Evolutionary conservation across 2,888 invertebrate genomes (phyloP), one percentile per base, ranked within the genome.

Genomic region (Aethes cnicana): DNA sequence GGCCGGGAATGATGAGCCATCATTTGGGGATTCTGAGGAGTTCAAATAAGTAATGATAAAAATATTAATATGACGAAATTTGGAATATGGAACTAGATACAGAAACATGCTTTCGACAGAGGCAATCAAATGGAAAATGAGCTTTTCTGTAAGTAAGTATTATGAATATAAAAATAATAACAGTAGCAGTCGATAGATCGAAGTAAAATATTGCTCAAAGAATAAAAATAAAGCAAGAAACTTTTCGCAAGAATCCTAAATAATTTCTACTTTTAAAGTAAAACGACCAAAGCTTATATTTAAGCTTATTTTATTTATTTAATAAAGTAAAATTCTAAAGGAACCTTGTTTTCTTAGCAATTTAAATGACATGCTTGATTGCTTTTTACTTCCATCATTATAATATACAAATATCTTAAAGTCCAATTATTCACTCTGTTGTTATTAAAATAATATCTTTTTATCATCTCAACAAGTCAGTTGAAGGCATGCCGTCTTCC

Each of bases 1-100:
- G 55, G 81, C 68, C 56, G 79, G 77, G 47, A 84, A 81, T 63
- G 80, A 76, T 61, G 75, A 72, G 36, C 57, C 81, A 78, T 84
- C 83, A 72, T 84, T 82, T 69, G 78, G 61, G 60, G 75, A 62
- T 64, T 82, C 84, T 81, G 82, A 36, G 63, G 57, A 35, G 46
- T 47, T 47, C 14, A 28, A 39, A n/a, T n/a, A 25, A 39, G n/a
- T 3, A 16, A 12, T 21, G 21, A 14, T 37, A 37, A 21, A 14
- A 5, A 7, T 12, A 2, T 9, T 25, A 6, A 36, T 18, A 18
- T 18, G 26, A 25, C 9, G 9, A 47, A 20, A 14, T 4, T 21
- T 8, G 23, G 4, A 8, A 36, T n/a, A 17, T 8, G 18, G 9
- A 11, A 9, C 9, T 9, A 9, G 16, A n/a, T 6, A 26, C 7